These are phyloP conservation scores for Loris lydekkerianus DNA, from an alignment of 2,797 vertebrate species.

Conservation along the genomic window DNA sequence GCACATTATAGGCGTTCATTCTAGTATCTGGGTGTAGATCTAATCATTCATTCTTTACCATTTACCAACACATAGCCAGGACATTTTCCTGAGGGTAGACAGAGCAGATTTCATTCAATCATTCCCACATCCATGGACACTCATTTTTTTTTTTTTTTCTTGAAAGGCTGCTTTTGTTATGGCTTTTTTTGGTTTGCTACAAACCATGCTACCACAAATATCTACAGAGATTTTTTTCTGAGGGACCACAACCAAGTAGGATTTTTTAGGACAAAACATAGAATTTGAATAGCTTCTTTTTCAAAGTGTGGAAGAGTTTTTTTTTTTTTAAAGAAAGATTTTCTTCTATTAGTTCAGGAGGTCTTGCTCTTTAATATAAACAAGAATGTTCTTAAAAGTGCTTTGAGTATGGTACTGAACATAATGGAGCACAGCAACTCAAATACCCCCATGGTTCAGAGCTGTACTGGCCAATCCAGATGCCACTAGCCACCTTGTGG, in stretches of 20 bases:
- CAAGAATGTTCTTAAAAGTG: background rate
- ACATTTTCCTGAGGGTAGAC: background rate
- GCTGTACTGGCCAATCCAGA: fast-evolving
- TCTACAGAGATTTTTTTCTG: background rate
- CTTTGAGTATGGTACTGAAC: background rate
- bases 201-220: background rate
- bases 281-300: background rate
- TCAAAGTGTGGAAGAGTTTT: background rate
- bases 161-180: background rate
- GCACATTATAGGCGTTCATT: background rate
- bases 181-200: background rate
- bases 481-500: background rate
- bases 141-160: background rate
- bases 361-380: background rate
- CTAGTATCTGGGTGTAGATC: background rate
- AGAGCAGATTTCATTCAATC: background rate
- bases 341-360: background rate
- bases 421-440: no score
- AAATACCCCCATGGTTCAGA: background rate
- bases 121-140: background rate
- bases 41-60: background rate
- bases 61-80: background rate
- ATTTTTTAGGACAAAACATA: conserved; percentile 42
- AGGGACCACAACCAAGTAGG: background rate
- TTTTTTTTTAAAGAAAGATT: background rate